Percentiles rank a stretch among this genome's conserved stretches.
These are phyloP conservation scores for Tretioscincus oriximinensis DNA, from an alignment of 2,113 vertebrate species.

Conservation along the genomic window DNA sequence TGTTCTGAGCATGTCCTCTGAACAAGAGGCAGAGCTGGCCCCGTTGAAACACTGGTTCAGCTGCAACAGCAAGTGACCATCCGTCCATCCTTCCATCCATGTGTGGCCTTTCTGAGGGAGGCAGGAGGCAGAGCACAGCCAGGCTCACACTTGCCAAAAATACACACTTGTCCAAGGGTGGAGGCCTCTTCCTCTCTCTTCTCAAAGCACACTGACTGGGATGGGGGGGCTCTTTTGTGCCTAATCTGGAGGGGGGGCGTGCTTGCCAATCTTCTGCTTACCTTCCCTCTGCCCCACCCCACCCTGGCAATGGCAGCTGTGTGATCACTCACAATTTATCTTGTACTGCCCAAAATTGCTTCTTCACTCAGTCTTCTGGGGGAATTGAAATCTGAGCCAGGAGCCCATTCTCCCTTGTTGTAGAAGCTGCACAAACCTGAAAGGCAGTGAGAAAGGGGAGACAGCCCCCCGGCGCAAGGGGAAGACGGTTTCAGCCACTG, in stretches of 20 bases:
- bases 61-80: not conserved
- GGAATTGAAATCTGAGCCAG: rapidly evolving
- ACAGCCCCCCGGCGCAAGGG: not conserved
- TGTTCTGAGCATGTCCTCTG: too few relatives aligned
- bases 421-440: not conserved
- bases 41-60: not conserved
- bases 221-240: constrained; percentile 46
- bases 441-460: not conserved
- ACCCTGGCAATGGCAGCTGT: not conserved
- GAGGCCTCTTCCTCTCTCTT: not conserved
- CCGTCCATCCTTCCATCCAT: not conserved
- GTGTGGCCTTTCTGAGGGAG: not conserved
- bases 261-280: too few relatives aligned
- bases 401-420: not conserved
- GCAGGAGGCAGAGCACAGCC: not conserved
- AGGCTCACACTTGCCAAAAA: not conserved
- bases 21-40: not conserved
- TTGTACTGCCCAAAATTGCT: not conserved
- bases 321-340: not conserved
- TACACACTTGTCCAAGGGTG: not conserved
- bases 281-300: not conserved
- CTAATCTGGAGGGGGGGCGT: not conserved
- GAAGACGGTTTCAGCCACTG: not conserved
- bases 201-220: not conserved
- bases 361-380: not conserved